Evolutionary conservation across 2,888 invertebrate genomes (phyloP).

Genomic region (Neria commutata): DNA sequence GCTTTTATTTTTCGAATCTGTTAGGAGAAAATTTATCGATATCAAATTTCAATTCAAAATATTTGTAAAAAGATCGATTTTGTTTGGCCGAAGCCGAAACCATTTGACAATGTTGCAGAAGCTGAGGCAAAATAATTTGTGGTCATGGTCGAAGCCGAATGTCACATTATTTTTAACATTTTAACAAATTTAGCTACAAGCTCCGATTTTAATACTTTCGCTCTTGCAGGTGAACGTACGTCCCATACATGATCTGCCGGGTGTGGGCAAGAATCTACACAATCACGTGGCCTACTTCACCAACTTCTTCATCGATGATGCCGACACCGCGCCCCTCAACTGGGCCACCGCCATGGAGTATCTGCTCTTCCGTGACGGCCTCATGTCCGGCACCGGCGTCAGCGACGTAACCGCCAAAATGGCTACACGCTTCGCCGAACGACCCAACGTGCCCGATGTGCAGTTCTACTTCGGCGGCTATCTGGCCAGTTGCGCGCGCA

Average conservation of each 20-base stretch:
- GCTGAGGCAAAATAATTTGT: too few species aligned
- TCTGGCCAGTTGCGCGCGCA: slow-evolving; percentile 83
- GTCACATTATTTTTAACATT: too few species aligned
- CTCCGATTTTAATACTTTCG: background rate
- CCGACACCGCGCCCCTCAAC: slow-evolving; percentile 83
- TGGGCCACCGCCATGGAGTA: slow-evolving; percentile 94
- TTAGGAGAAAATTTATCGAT: too few species aligned
- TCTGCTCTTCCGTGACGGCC: slow-evolving; percentile 82
- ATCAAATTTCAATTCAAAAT: too few species aligned
- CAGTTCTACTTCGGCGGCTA: slow-evolving; percentile 88
- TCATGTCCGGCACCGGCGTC: slow-evolving; percentile 89
- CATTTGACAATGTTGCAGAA: too few species aligned
- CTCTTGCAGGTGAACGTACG: slow-evolving; percentile 66
- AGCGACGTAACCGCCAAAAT: slow-evolving; percentile 86
- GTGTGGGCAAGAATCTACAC: slow-evolving; percentile 84
- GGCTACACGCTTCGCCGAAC: slow-evolving; percentile 78
- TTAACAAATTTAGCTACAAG: too few species aligned
- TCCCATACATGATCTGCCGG: slow-evolving; percentile 74
- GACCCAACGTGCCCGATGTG: slow-evolving; percentile 78
- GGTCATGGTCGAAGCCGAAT: too few species aligned
- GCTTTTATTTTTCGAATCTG: too few species aligned
- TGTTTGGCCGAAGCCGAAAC: too few species aligned
- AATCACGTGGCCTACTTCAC: slow-evolving; percentile 84
- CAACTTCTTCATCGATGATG: slow-evolving; percentile 81
- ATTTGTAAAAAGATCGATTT: too few species aligned